Conservation (phyloP, 2,113 vertebrate species). For the Potamarius usumacintae region DNA sequence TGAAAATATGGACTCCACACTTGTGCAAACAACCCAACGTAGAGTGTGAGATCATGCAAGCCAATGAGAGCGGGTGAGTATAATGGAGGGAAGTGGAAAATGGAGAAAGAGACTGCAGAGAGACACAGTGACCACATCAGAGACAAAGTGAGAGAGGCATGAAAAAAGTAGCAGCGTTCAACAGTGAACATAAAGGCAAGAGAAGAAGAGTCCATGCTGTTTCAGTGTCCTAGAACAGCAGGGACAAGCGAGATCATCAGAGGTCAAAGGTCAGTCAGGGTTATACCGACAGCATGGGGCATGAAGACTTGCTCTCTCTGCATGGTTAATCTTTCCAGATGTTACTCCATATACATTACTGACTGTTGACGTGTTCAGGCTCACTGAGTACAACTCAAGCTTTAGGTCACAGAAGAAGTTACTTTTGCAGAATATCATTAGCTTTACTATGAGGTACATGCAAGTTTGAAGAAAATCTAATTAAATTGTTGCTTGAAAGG, state of each 20-base stretch:
- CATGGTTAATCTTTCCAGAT: constrained; percentile 64
- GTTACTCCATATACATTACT: constrained; percentile 60
- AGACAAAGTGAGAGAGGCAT: not conserved
- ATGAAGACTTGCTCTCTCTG: constrained; percentile 36
- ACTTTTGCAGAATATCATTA: not conserved
- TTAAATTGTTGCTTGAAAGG: not conserved
- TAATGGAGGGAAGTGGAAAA: constrained; percentile 9
- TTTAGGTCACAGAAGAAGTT: not conserved
- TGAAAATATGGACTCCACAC: constrained; percentile 28
- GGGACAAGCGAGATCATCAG: constrained; percentile 34
- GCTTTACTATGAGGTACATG: not conserved
- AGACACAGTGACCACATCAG: constrained; percentile 1
- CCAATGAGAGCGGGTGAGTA: not conserved
- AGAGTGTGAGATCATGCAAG: constrained; percentile 16
- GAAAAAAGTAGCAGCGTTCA: constrained; percentile 5
- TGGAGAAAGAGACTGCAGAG: not conserved
- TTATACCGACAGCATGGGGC: constrained; percentile 50
- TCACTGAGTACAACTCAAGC: constrained; percentile 28
- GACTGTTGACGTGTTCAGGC: constrained; percentile 9
- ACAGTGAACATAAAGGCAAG: constrained; percentile 6
- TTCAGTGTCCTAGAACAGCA: constrained; percentile 35
- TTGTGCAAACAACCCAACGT: constrained; percentile 2
- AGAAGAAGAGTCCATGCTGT: constrained; percentile 29
- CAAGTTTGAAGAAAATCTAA: not conserved
- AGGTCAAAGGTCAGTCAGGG: constrained; percentile 49